These are phyloP conservation scores for Carassius carassius DNA, from an alignment of 2,113 vertebrate species.

Conservation along the genomic window DNA sequence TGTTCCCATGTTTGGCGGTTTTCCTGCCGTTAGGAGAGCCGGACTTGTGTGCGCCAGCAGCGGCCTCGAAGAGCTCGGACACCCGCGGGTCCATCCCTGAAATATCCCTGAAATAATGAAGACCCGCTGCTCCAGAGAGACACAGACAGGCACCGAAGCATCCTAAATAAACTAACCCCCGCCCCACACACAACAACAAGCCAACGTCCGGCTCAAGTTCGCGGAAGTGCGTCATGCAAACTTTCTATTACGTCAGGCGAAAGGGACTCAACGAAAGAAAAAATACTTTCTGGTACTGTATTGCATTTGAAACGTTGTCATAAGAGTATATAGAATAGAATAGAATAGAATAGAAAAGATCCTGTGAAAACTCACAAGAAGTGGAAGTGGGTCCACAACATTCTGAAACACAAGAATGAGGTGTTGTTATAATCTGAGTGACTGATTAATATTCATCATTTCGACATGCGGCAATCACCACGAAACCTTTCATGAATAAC, in stretches of 20 bases:
- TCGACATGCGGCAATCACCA: conserved; percentile 1
- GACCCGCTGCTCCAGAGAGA: neutral
- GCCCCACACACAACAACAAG: conserved; percentile 22
- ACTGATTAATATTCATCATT: neutral
- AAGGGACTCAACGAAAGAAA: no score
- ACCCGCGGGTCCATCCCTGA: no score
- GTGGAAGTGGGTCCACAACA: neutral
- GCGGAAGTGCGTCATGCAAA: conserved; percentile 39
- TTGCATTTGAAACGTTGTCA: neutral
- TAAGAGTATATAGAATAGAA: neutral
- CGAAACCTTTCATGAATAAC: conserved; percentile 10
- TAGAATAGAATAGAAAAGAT: neutral
- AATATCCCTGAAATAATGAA: no score
- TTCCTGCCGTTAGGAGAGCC: no score
- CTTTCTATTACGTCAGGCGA: neutral
- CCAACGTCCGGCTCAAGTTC: conserved; percentile 7
- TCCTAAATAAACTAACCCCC: conserved; percentile 23
- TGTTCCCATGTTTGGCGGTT: no score
- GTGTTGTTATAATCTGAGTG: neutral
- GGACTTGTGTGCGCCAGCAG: no score
- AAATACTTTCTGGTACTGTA: no score
- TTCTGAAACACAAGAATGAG: neutral
- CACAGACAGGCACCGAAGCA: neutral
- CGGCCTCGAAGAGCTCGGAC: no score
- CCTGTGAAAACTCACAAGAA: no score